phyloP scores from a whole-genome alignment of 1,140 invertebrate genomes.

The Leguminivora glycinivorella region DNA sequence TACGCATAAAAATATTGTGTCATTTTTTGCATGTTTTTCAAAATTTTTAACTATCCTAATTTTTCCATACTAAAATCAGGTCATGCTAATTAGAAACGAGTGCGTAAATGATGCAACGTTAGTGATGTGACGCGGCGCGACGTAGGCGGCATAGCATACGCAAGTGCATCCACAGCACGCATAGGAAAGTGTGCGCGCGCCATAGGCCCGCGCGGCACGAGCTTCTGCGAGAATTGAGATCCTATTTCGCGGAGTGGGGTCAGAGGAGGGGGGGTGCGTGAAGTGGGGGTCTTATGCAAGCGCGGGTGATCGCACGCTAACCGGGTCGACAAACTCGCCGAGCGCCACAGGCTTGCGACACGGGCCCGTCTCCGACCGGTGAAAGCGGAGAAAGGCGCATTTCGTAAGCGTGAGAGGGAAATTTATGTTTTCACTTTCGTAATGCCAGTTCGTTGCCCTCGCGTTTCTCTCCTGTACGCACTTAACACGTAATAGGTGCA shows the following conservation, averaged over 20 bases:
- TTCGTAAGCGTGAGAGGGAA: slow-evolving; percentile 78
- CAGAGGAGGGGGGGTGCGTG: slow-evolving; percentile 37
- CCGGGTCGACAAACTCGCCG: slow-evolving; percentile 69
- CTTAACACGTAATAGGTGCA: slow-evolving; percentile 16
- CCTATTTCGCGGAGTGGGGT: slow-evolving; percentile 57
- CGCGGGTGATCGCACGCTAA: slow-evolving; percentile 76
- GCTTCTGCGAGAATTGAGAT: slow-evolving; percentile 46
- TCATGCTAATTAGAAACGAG: slow-evolving; percentile 20
- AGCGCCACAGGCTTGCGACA: slow-evolving; percentile 58
- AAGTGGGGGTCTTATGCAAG: slow-evolving; percentile 71
- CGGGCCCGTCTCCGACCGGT: slow-evolving; percentile 46
- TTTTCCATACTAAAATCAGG: background rate
- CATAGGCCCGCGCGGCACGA: slow-evolving; percentile 49
- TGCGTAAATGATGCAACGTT: slow-evolving; percentile 14
- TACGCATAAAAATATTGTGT: background rate
- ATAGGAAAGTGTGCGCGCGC: slow-evolving; percentile 43
- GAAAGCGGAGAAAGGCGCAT: slow-evolving; percentile 77
- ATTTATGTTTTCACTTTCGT: slow-evolving; percentile 77
- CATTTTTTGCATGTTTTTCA: background rate
- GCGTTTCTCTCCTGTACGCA: slow-evolving; percentile 23
- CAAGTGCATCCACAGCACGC: slow-evolving; percentile 55
- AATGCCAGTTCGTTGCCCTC: slow-evolving; percentile 62
- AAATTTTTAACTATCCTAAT: background rate
- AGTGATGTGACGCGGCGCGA: slow-evolving; percentile 18
- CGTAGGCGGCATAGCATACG: slow-evolving; percentile 30